Base-by-base conservation (phyloP, 2,113 vertebrate species). In the Tyto alba region DNA sequence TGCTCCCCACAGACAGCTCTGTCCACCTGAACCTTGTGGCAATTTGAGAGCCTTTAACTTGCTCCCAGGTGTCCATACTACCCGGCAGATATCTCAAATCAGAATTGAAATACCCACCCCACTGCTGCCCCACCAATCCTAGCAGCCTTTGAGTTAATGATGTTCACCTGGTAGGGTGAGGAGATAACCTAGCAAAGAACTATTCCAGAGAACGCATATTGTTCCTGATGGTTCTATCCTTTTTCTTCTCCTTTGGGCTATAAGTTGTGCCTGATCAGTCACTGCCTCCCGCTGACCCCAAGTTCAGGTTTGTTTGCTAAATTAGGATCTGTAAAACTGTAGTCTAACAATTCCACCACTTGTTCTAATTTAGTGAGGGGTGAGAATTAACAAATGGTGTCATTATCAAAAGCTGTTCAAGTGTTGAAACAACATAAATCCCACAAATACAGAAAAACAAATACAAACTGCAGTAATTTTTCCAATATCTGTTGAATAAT, bases 311-410 rank as follows among this genome's bases (percentile, higher is more conserved):
- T 93, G 80, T 96, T 96, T 94, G 80, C 83, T 93, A 72, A 88
- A 38, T 62, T 91, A 67, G 55, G 71, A 85, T 94, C 84, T 89
- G 87, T 73, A 94, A 76, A 95, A 62, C 73, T 87, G 53, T 55
- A 69, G 55, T 66, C 66, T 95, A 94, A 95, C 87, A 83, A 95
- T 96, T 88, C 78, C 36, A 41, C 62, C 30, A 1, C 91, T 97
- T 89, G 81, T 93, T 96, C 77, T 85, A 59, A 83, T 85, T 94
- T 95, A 91, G 94, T 36, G 77, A 88, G 62, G 90, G 96, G 74
- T 89, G 87, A 92, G 85, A 91, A 94, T 95, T 97, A 97, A 91
- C 96, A 97, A 95, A 97, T 97, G 96, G 96, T 96, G 91, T 95
- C 94, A 93, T 95, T 96, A 97, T 95, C 96, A 95, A 96, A 96